These are phyloP conservation scores for Clistopyga incitator DNA, from an alignment of 2,888 invertebrate genomes.

Conservation along the genomic window DNA sequence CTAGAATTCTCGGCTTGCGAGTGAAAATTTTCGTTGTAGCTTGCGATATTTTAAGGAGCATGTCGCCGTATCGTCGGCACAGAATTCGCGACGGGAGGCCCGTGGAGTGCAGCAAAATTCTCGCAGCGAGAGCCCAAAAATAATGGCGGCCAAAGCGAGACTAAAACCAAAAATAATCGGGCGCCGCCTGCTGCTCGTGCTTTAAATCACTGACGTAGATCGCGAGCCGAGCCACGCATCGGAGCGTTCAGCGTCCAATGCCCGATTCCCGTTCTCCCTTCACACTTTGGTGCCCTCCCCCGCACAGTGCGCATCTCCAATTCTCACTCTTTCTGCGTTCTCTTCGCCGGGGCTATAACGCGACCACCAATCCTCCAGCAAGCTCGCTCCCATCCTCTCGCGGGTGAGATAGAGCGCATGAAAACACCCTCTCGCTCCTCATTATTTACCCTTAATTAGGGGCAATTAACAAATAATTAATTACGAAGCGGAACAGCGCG, in stretches of 20 bases:
- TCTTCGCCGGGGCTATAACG: constrained; percentile 1
- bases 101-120: constrained; percentile 7
- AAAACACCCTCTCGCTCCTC: constrained; percentile 69
- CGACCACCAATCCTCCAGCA: constrained; percentile 32
- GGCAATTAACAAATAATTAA: constrained; percentile 81
- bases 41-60: constrained; percentile 30
- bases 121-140: constrained; percentile 70
- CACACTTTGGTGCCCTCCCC: not conserved
- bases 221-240: constrained; percentile 18
- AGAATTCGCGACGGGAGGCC: constrained; percentile 72
- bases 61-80: constrained; percentile 57
- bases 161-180: constrained; percentile 83
- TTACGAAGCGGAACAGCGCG: constrained; percentile 70
- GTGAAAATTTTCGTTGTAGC: constrained; percentile 33
- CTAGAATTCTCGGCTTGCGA: constrained; percentile 19
- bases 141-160: constrained; percentile 73
- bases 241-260: constrained; percentile 66
- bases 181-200: constrained; percentile 79
- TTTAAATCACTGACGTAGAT: constrained; percentile 77
- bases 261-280: constrained; percentile 69
- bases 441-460: constrained; percentile 81
- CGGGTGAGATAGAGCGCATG: constrained; percentile 30
- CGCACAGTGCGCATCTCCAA: constrained; percentile 18
- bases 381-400: constrained; percentile 19
- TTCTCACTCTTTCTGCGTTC: constrained; percentile 29